Percentiles rank a stretch among this genome's conserved stretches.
Conservation (phyloP, 2,113 vertebrate genomes). For the Archilochus colubris region DNA sequence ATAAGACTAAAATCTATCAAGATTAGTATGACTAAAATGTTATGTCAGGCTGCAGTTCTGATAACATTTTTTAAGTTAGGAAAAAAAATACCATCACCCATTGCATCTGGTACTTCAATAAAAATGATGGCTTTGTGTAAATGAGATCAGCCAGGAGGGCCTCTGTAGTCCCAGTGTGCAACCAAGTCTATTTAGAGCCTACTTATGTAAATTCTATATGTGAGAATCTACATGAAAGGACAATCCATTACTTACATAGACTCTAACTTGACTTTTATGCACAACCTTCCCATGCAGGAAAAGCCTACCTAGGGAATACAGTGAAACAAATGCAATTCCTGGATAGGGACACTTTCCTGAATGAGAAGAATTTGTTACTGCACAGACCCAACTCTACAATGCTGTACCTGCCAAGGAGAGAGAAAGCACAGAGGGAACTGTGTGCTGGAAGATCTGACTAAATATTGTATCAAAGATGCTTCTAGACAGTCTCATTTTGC, state of each 20-base stretch:
- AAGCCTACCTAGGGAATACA: not conserved
- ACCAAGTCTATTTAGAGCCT: not conserved
- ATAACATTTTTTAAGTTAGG: not conserved
- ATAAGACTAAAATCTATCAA: not conserved
- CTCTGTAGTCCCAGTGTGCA: not conserved
- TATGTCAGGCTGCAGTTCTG: not conserved
- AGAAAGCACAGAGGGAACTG: not conserved
- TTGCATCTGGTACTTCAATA: not conserved
- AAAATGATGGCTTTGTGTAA: not conserved
- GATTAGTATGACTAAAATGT: not conserved
- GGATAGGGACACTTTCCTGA: not conserved
- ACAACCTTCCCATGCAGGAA: not conserved
- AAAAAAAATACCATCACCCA: not conserved
- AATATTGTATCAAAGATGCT: not conserved
- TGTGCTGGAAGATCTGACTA: not conserved
- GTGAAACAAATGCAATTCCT: not conserved
- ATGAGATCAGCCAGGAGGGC: not conserved
- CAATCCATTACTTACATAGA: not conserved
- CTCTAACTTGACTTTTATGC: not conserved
- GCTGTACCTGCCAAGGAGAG: not conserved
- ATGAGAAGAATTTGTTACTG: not conserved
- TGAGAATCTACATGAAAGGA: not conserved
- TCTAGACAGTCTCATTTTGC: not conserved
- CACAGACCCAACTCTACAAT: fast-evolving
- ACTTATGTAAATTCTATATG: not conserved